Percentiles rank a stretch among this genome's conserved stretches.
Conservation (phyloP, 2,113 vertebrate species). For the Cisticola juncidis region DNA sequence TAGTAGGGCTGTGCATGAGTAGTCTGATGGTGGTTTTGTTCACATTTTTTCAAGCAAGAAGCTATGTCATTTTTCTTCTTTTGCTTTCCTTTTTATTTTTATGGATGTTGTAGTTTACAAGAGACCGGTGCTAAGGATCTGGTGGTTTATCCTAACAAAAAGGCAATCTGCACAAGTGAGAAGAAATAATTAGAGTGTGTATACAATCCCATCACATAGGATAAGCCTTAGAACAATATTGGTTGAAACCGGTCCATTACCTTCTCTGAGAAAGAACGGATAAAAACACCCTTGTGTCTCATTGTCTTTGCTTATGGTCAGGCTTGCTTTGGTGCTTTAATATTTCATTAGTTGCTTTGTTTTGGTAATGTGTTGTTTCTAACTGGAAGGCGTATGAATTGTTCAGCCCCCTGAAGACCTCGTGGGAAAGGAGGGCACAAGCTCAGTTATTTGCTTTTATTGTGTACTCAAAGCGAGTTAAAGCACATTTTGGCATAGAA, state of each 20-base stretch:
- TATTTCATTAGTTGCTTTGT: slow-evolving; percentile 45
- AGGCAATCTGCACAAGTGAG: neutral
- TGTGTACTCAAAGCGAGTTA: neutral
- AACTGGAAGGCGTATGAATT: neutral
- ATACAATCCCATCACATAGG: neutral
- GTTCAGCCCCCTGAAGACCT: neutral
- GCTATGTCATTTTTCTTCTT: neutral
- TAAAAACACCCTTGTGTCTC: slow-evolving; percentile 23
- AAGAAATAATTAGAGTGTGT: neutral
- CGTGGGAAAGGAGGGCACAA: neutral
- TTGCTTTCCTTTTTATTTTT: neutral
- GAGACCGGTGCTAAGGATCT: neutral
- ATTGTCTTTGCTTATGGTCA: slow-evolving; percentile 21
- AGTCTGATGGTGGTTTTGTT: neutral
- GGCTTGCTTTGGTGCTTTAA: slow-evolving; percentile 12
- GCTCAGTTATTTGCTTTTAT: neutral
- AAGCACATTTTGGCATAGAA: neutral
- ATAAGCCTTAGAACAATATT: neutral
- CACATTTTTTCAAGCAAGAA: neutral
- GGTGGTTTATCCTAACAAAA: neutral
- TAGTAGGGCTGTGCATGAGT: neutral
- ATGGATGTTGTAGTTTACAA: neutral
- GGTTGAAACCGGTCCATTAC: slow-evolving; percentile 19
- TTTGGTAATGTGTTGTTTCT: slow-evolving; percentile 2
- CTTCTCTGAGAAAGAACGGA: neutral